Conservation (phyloP, 2,888 invertebrate species). For the Drosophila anceps region DNA sequence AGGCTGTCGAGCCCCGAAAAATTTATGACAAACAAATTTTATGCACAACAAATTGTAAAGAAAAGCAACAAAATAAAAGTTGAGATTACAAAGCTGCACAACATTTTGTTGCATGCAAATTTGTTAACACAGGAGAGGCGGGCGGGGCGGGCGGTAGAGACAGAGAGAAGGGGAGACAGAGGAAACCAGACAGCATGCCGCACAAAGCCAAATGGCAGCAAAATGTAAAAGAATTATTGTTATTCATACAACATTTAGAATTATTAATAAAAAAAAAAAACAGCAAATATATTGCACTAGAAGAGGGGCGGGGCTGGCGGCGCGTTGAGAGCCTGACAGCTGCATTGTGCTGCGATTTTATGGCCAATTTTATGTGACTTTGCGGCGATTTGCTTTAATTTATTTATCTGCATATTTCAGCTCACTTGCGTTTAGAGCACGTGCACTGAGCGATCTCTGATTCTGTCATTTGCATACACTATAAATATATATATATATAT, state of each 20-base stretch:
- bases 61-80: slow-evolving; percentile 22
- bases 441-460: slow-evolving; percentile 32
- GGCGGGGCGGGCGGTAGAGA: neutral
- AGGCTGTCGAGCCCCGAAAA: slow-evolving; percentile 53
- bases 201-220: slow-evolving; percentile 44
- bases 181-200: slow-evolving; percentile 18
- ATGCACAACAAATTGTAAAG: slow-evolving; percentile 51
- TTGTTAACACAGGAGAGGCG: slow-evolving; percentile 48
- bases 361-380: slow-evolving; percentile 49
- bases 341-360: slow-evolving; percentile 54
- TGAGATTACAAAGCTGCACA: slow-evolving; percentile 44
- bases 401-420: slow-evolving; percentile 45
- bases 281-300: slow-evolving; percentile 3
- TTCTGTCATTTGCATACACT: neutral
- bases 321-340: slow-evolving; percentile 38
- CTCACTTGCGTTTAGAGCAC: slow-evolving; percentile 25
- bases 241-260: slow-evolving; percentile 58
- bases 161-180: neutral
- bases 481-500: neutral
- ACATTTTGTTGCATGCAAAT: slow-evolving; percentile 70
- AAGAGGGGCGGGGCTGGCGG: no score
- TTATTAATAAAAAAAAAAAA: slow-evolving; percentile 52
- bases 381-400: slow-evolving; percentile 51
- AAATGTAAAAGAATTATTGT: slow-evolving; percentile 38
- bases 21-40: slow-evolving; percentile 67